Conservation (phyloP, 2,888 invertebrate species). For the Thalpophila matura region DNA sequence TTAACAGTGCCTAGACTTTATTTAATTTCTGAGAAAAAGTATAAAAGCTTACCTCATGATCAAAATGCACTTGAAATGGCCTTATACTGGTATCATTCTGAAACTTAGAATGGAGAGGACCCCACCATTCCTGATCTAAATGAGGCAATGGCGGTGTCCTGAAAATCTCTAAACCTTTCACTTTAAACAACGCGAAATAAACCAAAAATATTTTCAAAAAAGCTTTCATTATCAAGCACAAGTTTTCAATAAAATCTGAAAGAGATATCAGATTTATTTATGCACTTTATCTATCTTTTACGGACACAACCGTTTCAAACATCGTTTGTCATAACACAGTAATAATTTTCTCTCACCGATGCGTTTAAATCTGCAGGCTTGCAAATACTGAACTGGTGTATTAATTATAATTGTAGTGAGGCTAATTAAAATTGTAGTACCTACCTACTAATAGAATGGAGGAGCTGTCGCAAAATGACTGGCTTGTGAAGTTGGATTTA, state of each 20-base stretch:
- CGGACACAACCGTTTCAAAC: constrained; percentile 13
- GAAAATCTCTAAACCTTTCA: constrained; percentile 8
- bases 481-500: background rate
- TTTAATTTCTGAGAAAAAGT: too few relatives aligned
- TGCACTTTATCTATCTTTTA: background rate
- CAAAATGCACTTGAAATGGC: constrained; percentile 88
- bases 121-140: constrained; percentile 80
- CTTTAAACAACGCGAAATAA: background rate
- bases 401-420: background rate
- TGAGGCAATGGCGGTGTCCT: constrained; percentile 7
- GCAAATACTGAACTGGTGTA: background rate
- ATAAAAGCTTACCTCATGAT: constrained; percentile 46
- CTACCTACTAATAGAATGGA: too few relatives aligned
- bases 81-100: constrained; percentile 86
- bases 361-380: constrained; percentile 8
- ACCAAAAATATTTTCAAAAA: background rate
- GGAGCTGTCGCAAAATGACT: background rate
- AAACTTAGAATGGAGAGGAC: constrained; percentile 76
- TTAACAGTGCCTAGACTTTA: too few relatives aligned
- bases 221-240: background rate
- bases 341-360: background rate
- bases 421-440: background rate
- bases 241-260: background rate
- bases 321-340: background rate
- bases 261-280: background rate